Evolutionary conservation across 2,888 invertebrate species (phyloP).

Genomic region (Lamellibrachia columna): DNA sequence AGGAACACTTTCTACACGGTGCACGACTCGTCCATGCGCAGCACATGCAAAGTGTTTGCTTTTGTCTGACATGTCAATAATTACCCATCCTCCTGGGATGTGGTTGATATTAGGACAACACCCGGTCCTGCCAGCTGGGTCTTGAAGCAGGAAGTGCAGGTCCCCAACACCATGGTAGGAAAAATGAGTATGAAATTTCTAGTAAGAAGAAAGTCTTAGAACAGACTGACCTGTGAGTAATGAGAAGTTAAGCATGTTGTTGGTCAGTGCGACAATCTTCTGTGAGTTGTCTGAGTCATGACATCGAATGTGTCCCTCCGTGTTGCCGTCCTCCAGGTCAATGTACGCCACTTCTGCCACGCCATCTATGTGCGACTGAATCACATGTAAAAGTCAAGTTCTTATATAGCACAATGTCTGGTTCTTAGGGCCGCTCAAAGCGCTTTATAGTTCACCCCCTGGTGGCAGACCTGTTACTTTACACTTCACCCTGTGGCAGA

Average conservation of each 20-base stretch:
- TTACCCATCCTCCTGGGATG: no score
- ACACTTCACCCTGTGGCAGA: no score
- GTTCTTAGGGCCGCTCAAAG: no score
- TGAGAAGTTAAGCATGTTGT: conserved; percentile 5
- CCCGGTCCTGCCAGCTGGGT: no score
- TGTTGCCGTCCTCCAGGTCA: conserved; percentile 79
- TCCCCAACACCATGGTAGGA: background rate
- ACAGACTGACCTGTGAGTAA: conserved; percentile 27
- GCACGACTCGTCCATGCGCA: no score
- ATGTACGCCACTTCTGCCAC: conserved; percentile 77
- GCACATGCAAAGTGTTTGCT: no score
- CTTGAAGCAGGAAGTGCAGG: background rate
- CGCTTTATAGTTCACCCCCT: no score
- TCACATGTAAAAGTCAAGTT: background rate
- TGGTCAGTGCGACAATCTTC: conserved; percentile 52
- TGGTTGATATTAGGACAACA: no score
- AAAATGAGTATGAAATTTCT: background rate
- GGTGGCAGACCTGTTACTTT: no score
- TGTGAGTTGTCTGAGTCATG: conserved; percentile 69
- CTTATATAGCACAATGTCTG: no score
- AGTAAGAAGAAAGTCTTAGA: background rate
- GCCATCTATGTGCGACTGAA: background rate
- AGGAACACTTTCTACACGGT: no score
- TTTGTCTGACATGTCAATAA: no score
- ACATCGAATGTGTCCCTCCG: conserved; percentile 73